Evolutionary conservation across 2,797 vertebrate genomes (phyloP).

Genomic region (Sebastes vulpes): DNA sequence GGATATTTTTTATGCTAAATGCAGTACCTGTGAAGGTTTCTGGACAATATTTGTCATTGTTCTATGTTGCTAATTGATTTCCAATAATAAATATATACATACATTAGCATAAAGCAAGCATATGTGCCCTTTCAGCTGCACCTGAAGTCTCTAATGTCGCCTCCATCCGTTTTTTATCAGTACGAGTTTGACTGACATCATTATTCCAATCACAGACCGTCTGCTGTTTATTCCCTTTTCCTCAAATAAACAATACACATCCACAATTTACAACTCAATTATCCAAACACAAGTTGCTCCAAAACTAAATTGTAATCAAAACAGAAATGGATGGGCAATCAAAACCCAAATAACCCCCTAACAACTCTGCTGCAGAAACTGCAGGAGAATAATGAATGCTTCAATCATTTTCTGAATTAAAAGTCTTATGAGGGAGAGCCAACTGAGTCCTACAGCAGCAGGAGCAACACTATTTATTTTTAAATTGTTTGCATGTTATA

Average conservation of each 20-base stretch:
- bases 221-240: not conserved
- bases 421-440: not conserved
- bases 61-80: too few species aligned
- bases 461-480: not conserved
- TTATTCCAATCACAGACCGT: not conserved
- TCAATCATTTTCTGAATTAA: not conserved
- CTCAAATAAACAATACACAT: not conserved
- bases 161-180: not conserved
- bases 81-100: too few species aligned
- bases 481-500: not conserved
- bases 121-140: not conserved
- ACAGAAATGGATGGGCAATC: slow-evolving; percentile 3
- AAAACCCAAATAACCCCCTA: not conserved
- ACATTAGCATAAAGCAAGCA: too few species aligned
- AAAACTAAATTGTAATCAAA: slow-evolving; percentile 30
- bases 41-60: too few species aligned
- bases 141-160: not conserved
- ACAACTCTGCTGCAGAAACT: not conserved
- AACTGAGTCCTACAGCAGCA: not conserved
- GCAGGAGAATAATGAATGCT: not conserved
- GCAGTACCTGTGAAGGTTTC: too few species aligned
- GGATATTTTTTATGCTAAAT: too few species aligned
- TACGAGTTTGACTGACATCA: not conserved
- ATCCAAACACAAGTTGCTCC: not conserved
- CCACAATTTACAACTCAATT: not conserved